These are phyloP conservation scores for Lates japonicus DNA, from an alignment of 2,797 vertebrate genomes.

Conservation along the genomic window DNA sequence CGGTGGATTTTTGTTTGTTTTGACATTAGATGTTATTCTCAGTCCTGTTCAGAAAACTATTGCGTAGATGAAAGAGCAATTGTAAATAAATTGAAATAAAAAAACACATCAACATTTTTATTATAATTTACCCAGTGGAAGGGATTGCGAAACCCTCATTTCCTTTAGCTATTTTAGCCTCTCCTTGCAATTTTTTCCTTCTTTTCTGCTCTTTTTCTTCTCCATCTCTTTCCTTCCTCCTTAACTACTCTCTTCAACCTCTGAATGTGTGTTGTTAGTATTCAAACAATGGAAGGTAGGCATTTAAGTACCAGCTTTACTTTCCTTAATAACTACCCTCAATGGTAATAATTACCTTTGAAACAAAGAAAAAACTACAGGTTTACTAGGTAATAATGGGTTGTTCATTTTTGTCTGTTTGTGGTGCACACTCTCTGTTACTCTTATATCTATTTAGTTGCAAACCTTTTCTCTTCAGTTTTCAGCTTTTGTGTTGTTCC, in stretches of 20 bases:
- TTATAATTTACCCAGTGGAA: slow-evolving; percentile 37
- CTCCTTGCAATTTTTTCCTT: slow-evolving; percentile 44
- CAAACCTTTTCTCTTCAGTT: slow-evolving; percentile 23
- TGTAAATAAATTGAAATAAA: slow-evolving; percentile 29
- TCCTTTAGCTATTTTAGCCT: slow-evolving; percentile 66
- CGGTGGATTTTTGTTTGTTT: neutral
- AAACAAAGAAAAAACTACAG: slow-evolving; percentile 66
- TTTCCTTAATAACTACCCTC: slow-evolving; percentile 80
- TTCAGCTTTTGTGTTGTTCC: slow-evolving; percentile 6
- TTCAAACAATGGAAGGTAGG: slow-evolving; percentile 76
- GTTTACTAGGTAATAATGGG: slow-evolving; percentile 73
- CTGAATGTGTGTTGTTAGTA: slow-evolving; percentile 81
- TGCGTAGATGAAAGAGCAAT: slow-evolving; percentile 7
- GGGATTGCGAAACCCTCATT: slow-evolving; percentile 42
- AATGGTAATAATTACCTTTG: slow-evolving; percentile 74
- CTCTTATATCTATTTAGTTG: slow-evolving; percentile 23
- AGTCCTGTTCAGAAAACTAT: neutral
- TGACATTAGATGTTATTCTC: slow-evolving; percentile 3
- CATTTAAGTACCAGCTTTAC: slow-evolving; percentile 79
- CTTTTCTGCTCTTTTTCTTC: slow-evolving; percentile 50
- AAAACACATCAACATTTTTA: slow-evolving; percentile 33
- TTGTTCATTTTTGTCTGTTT: slow-evolving; percentile 36
- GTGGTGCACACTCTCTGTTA: slow-evolving; percentile 29
- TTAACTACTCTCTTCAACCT: slow-evolving; percentile 71
- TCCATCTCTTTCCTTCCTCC: slow-evolving; percentile 68